These are phyloP conservation scores for Timema podura DNA, from an alignment of 2,888 invertebrate genomes.

Conservation along the genomic window DNA sequence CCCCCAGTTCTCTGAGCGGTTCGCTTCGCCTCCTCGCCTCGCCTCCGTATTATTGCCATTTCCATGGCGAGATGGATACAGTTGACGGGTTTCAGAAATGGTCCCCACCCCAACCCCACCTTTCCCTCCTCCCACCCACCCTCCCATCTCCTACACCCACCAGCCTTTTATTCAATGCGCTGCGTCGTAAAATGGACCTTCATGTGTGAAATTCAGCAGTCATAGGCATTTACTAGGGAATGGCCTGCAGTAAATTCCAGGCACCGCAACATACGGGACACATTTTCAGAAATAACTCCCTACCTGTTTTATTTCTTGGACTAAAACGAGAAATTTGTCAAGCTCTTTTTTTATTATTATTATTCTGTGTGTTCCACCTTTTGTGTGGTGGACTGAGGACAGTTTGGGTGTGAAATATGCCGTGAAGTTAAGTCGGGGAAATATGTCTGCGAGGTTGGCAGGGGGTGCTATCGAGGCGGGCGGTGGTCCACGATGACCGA, in stretches of 20 bases:
- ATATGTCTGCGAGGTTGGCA: slow-evolving; percentile 27
- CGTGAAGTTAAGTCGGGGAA: slow-evolving; percentile 29
- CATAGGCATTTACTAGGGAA: slow-evolving; percentile 39
- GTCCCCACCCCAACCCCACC: slow-evolving; percentile 10
- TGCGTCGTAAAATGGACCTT: slow-evolving; percentile 39
- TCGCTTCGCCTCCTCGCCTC: not conserved
- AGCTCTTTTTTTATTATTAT: slow-evolving; percentile 16
- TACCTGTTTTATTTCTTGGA: slow-evolving; percentile 16
- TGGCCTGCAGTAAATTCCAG: slow-evolving; percentile 38
- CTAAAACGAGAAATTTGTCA: slow-evolving; percentile 35
- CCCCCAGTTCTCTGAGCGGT: not conserved
- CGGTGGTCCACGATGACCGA: too few relatives aligned
- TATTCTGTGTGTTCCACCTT: too few relatives aligned
- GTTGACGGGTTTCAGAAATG: slow-evolving; percentile 35
- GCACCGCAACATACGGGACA: slow-evolving; percentile 14
- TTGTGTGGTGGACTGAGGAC: slow-evolving; percentile 22
- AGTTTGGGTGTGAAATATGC: slow-evolving; percentile 31
- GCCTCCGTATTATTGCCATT: slow-evolving; percentile 37
- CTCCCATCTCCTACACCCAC: slow-evolving; percentile 1
- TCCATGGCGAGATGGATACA: slow-evolving; percentile 39
- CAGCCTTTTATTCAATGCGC: slow-evolving; percentile 39
- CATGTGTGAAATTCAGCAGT: slow-evolving; percentile 40
- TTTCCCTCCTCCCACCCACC: not conserved
- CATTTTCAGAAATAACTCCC: not conserved
- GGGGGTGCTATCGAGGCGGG: too few relatives aligned